These are phyloP conservation scores for Sinocyclocheilus maitianheensis DNA, from an alignment of 2,113 vertebrate species.

Conservation along the genomic window DNA sequence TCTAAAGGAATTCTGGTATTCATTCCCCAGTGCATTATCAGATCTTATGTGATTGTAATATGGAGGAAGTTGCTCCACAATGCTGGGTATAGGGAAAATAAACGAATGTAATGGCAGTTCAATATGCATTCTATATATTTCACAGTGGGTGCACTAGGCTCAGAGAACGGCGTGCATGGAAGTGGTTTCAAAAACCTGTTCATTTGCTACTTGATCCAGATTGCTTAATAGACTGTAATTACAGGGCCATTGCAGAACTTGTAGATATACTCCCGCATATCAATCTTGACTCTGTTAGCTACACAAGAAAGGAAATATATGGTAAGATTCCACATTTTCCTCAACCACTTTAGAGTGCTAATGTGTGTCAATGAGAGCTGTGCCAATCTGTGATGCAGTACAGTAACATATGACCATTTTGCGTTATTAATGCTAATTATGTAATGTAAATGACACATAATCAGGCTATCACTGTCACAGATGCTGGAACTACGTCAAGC, in stretches of 20 bases:
- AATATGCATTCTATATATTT: slow-evolving; percentile 34
- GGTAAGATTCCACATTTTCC: not conserved
- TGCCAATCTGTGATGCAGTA: not conserved
- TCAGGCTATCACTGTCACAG: not conserved
- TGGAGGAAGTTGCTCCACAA: not conserved
- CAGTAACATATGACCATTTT: not conserved
- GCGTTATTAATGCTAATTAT: not conserved
- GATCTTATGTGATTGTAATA: not conserved
- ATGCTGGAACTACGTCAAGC: not conserved
- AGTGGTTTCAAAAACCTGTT: slow-evolving; percentile 38
- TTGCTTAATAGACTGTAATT: slow-evolving; percentile 45
- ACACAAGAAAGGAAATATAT: not conserved
- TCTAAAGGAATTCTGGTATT: slow-evolving; percentile 4
- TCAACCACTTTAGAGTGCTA: no score
- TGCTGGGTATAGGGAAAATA: not conserved
- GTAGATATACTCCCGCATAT: not conserved
- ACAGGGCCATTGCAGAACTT: slow-evolving; percentile 25
- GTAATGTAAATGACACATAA: not conserved
- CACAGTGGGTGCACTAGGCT: slow-evolving; percentile 15
- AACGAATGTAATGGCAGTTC: not conserved
- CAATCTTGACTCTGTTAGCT: slow-evolving; percentile 7
- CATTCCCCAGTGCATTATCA: not conserved
- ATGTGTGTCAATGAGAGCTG: not conserved
- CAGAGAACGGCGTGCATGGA: slow-evolving; percentile 28
- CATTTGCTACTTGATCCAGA: slow-evolving; percentile 47